A percentile compares a stretch with the other conserved stretches of the same genome.
Conservation (phyloP, 1,140 invertebrate genomes). For the Drosophila sproati region DNA sequence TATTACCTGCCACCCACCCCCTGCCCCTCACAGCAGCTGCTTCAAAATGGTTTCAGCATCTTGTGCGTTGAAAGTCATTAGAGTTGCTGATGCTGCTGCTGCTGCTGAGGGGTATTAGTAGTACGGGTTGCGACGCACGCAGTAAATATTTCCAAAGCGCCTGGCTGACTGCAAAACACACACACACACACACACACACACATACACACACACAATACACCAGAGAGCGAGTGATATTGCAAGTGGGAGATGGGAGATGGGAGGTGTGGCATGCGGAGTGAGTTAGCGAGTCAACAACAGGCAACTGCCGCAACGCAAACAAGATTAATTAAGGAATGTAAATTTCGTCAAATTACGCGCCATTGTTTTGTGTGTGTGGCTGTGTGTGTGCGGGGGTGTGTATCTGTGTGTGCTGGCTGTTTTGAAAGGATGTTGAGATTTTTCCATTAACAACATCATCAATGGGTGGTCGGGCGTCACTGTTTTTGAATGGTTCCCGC, state of each 20-base stretch:
- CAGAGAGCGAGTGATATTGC: neutral
- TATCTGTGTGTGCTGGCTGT: conserved; percentile 17
- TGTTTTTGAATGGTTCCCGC: conserved; percentile 9
- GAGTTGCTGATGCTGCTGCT: conserved; percentile 27
- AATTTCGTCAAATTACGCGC: conserved; percentile 83
- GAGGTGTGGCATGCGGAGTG: conserved; percentile 13
- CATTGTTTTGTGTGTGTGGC: conserved; percentile 62
- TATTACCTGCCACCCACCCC: neutral
- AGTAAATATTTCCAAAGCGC: conserved; percentile 48
- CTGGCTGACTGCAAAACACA: conserved; percentile 30
- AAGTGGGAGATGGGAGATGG: neutral
- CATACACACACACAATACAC: neutral
- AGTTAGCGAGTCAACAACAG: conserved; percentile 56
- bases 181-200: conserved; percentile 36
- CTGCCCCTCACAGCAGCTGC: neutral
- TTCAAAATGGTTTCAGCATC: conserved; percentile 45
- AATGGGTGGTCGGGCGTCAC: conserved; percentile 53
- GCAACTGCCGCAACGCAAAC: conserved; percentile 81
- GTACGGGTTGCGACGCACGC: conserved; percentile 34
- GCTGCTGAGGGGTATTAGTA: conserved; percentile 48
- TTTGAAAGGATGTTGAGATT: conserved; percentile 77
- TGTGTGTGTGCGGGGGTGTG: conserved; percentile 16
- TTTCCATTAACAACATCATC: conserved; percentile 81
- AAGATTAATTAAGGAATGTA: conserved; percentile 84
- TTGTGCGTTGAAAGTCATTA: conserved; percentile 73